Base-by-base conservation (phyloP, 2,797 vertebrate genomes). In the Furcifer pardalis region DNA sequence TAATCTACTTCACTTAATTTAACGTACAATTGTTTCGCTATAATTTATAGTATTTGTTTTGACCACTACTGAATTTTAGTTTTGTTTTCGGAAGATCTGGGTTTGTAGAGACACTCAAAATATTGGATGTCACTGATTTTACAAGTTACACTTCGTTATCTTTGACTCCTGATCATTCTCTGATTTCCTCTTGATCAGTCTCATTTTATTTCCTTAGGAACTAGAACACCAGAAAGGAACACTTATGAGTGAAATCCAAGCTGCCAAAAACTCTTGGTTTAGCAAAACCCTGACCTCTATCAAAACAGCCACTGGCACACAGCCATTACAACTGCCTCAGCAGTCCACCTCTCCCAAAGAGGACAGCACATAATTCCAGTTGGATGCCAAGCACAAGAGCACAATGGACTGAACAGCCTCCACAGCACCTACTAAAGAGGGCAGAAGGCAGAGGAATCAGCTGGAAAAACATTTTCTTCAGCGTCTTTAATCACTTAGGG, bases 201-300 rank as follows among this genome's bases (percentile, higher is more conserved):
- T 27, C 13, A 15, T 90, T 95, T 81, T 94, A 77, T 89, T 92
- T 94, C 83, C 89, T 84, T 93, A 99, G 98, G 98, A 99, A 95
- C 96, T 99, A 84, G 98, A 99, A 93, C 98, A 99, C 93, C 98
- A 99, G 96, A 96, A 97, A 86, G 98, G 98, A 89, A 97, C 98
- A 74, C 96, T 99, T 90, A 98, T 99, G 98, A 99, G 97, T 25
- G 98, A 99, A 97, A 97, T 99, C 93, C 98, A 99, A 94, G 98
- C 98, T 84, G 98, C 98, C 96, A 99, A 98, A 96, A 99, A 99
- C 96, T 99, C 98, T 87, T 99, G 98, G 98, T 98, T 99, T 97
- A 99, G 98, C 96, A 99, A 99, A 97, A 99, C 98, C 35, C 97
- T 99, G 96, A 98, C 98, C 94, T 99, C 98, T 84, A 97, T 99